Conservation (phyloP, 2,797 vertebrate genomes). For the Coregonus sp. region DNA sequence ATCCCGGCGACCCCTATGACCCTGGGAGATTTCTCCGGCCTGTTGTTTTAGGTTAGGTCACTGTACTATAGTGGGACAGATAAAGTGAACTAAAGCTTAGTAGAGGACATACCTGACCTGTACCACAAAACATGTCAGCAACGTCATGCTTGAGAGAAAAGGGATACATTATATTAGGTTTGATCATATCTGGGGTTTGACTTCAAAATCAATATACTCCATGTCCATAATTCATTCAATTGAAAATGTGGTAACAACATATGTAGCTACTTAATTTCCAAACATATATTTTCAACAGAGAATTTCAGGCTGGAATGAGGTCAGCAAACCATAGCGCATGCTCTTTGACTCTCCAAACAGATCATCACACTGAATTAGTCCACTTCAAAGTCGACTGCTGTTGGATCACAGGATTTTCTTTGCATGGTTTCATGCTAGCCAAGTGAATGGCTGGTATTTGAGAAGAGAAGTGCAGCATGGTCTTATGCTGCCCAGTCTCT, state of each 20-base stretch:
- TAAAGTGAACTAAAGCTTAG: constrained; percentile 5
- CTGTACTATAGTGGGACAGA: constrained; percentile 10
- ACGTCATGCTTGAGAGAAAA: background rate
- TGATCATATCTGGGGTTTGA: background rate
- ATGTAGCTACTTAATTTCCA: background rate
- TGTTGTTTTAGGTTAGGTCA: constrained; percentile 23
- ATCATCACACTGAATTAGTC: background rate
- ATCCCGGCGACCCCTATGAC: constrained; percentile 51
- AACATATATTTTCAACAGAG: background rate
- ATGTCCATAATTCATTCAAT: background rate
- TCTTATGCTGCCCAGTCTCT: constrained; percentile 24
- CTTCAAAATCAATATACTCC: background rate
- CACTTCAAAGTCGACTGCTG: background rate
- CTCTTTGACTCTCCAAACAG: background rate
- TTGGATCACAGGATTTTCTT: constrained; percentile 30
- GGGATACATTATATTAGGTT: background rate
- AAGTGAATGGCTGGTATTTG: constrained; percentile 32
- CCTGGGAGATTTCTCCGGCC: constrained; percentile 32
- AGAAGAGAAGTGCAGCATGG: constrained; percentile 16
- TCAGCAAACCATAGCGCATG: background rate
- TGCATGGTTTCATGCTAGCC: constrained; percentile 20
- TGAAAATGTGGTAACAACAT: background rate
- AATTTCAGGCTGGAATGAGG: background rate
- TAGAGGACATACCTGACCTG: background rate
- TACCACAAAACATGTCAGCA: background rate